phyloP scores from a whole-genome alignment of 2,113 vertebrate species.

The Helogale parvula region DNA sequence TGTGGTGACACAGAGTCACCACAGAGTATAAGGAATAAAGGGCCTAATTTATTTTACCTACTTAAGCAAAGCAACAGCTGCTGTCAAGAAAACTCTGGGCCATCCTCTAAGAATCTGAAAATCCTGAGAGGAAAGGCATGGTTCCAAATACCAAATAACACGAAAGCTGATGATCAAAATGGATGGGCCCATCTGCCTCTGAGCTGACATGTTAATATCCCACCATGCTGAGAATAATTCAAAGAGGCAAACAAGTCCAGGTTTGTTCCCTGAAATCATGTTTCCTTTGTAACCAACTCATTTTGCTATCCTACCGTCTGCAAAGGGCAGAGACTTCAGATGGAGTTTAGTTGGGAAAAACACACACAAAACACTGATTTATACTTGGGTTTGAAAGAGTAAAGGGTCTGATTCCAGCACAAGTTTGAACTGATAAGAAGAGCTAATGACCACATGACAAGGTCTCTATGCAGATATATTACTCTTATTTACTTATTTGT shows the following conservation, averaged over 20 bases:
- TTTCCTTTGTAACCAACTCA: neutral
- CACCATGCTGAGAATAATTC: neutral
- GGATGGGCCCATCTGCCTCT: slow-evolving; percentile 53
- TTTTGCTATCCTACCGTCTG: neutral
- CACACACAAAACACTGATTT: neutral
- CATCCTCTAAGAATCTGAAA: slow-evolving; percentile 25
- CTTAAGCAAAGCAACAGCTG: slow-evolving; percentile 42
- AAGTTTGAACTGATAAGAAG: neutral
- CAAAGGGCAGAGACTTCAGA: neutral
- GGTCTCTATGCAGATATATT: neutral
- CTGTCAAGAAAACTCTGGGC: slow-evolving; percentile 31
- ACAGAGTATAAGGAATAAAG: neutral
- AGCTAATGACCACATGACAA: neutral
- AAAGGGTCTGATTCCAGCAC: neutral
- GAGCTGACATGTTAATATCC: neutral
- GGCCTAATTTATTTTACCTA: slow-evolving; percentile 25
- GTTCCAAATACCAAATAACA: slow-evolving; percentile 2
- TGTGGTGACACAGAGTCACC: neutral
- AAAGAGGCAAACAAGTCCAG: neutral
- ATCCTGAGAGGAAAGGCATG: neutral
- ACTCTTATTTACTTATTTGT: neutral
- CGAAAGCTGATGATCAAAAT: slow-evolving; percentile 12
- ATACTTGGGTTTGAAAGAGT: neutral
- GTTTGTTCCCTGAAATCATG: neutral
- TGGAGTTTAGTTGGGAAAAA: neutral